Evolutionary conservation across 2,113 vertebrate species (phyloP), one percentile per base, ranked within the genome.

Genomic region (Phoenicopterus ruber): DNA sequence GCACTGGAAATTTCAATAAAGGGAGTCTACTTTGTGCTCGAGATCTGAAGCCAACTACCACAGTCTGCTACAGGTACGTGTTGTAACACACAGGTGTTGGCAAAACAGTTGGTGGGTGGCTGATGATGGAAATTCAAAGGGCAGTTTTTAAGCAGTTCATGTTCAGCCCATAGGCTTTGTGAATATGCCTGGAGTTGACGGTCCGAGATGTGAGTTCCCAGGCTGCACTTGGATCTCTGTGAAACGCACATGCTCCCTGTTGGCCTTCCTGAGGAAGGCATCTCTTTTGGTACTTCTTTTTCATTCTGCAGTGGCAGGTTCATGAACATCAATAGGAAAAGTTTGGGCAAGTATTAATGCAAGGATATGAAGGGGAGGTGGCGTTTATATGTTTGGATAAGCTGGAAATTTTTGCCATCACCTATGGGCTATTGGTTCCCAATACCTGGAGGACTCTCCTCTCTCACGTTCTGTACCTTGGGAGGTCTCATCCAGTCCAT

Each of bases 31-130:
- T 91, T 93, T 76, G 8, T 50, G 94, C 77, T 78, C 31, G 36
- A 34, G 66, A 54, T 46, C n/a, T 3, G 21, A 76, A 93, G 84
- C 77, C 83, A 96, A 47, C 38, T 57, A 94, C 55, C 72, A 65
- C 77, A 91, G 44, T 84, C 69, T 96, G 92, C 66, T 69, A 42
- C 44, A 94, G 87, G 44, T 89, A 84, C 26, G 18, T 94, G 89
- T 93, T 87, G 77, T 88, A 94, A 94, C 84, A 84, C 50, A 85
- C 25, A 36, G 28, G 9, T 93, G 32, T 26, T 93, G 74, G 78
- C 87, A 90, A 77, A 92, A 77, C 54, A 58, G 65, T 54, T 65
- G 82, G 92, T 82, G 66, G 82, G 92, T 2, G 78, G 81, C 57
- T 85, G 69, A 77, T 82, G 54, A 77, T 55, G 78, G 85, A 90